phyloP scores from a whole-genome alignment of 1,140 invertebrate species.

The Riptortus pedestris region DNA sequence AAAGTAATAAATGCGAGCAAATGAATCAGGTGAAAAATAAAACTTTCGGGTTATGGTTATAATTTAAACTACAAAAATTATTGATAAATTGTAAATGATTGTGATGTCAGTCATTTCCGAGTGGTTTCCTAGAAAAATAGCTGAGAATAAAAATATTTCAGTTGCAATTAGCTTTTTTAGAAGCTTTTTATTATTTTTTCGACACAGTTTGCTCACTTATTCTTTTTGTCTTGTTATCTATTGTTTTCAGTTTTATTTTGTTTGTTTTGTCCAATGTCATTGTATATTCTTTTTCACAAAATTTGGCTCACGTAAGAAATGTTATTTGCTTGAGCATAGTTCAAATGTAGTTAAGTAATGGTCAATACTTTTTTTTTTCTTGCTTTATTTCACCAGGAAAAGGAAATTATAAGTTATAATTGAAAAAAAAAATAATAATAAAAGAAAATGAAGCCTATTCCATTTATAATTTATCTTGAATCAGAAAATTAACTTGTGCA shows the following conservation, averaged over 20 bases:
- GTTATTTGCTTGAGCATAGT: constrained; percentile 23
- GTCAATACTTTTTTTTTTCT: constrained; percentile 20
- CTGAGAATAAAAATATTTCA: neutral
- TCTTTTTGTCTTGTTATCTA: constrained; percentile 23
- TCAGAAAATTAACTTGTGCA: no score
- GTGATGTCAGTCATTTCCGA: no score
- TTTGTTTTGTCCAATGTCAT: constrained; percentile 22
- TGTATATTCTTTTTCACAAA: constrained; percentile 23
- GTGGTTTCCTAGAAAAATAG: no score
- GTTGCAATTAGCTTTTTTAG: constrained; percentile 20
- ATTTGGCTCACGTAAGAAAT: constrained; percentile 21
- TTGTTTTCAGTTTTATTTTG: constrained; percentile 22
- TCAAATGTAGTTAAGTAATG: constrained; percentile 17
- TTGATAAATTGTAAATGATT: no score
- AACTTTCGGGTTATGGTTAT: no score
- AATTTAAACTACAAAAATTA: no score
- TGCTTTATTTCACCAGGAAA: constrained; percentile 8
- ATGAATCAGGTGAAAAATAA: no score
- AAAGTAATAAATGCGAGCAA: no score
- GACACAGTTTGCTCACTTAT: constrained; percentile 20
- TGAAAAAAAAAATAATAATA: constrained; percentile 10
- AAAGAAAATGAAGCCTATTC: no score
- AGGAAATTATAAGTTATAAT: constrained; percentile 10
- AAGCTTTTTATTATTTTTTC: constrained; percentile 20
- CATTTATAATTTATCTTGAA: no score